These are phyloP conservation scores for Eupeodes latifasciatus DNA, from an alignment of 2,888 invertebrate species.

Conservation along the genomic window DNA sequence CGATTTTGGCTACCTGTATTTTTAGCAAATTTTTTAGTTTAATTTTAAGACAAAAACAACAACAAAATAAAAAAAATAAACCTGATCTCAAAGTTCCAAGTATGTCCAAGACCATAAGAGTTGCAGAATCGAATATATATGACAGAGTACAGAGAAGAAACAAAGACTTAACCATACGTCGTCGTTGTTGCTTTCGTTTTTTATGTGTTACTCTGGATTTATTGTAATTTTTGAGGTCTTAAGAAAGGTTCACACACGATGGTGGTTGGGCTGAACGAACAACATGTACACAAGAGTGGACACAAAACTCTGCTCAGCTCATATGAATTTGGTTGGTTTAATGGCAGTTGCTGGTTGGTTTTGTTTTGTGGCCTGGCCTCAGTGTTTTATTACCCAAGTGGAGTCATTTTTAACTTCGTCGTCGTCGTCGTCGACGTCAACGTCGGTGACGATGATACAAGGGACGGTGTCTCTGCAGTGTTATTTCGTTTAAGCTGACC, in stretches of 20 bases:
- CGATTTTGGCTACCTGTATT: slow-evolving; percentile 66
- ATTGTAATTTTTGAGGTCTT: slow-evolving; percentile 74
- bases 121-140: slow-evolving; percentile 48
- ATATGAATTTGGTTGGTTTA: slow-evolving; percentile 74
- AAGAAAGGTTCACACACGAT: slow-evolving; percentile 73
- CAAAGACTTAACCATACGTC: slow-evolving; percentile 56
- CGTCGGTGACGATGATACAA: slow-evolving; percentile 56
- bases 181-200: slow-evolving; percentile 64
- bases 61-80: slow-evolving; percentile 43
- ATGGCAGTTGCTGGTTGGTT: slow-evolving; percentile 61
- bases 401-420: slow-evolving; percentile 66
- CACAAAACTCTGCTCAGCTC: slow-evolving; percentile 60
- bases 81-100: slow-evolving; percentile 55
- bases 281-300: slow-evolving; percentile 66
- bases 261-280: slow-evolving; percentile 56
- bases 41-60: slow-evolving; percentile 28
- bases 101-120: slow-evolving; percentile 49
- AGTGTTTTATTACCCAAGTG: slow-evolving; percentile 72
- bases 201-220: slow-evolving; percentile 74
- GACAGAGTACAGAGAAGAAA: slow-evolving; percentile 27
- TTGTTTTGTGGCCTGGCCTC: slow-evolving; percentile 31
- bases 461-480: slow-evolving; percentile 41
- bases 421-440: slow-evolving; percentile 1
- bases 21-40: slow-evolving; percentile 59
- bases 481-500: slow-evolving; percentile 49